Evolutionary conservation across 30 jellyfish, hydroid and myxozoan genomes (phyloP), one percentile per base, ranked within the genome.

Genomic region (Phacellophora camtschatica): DNA sequence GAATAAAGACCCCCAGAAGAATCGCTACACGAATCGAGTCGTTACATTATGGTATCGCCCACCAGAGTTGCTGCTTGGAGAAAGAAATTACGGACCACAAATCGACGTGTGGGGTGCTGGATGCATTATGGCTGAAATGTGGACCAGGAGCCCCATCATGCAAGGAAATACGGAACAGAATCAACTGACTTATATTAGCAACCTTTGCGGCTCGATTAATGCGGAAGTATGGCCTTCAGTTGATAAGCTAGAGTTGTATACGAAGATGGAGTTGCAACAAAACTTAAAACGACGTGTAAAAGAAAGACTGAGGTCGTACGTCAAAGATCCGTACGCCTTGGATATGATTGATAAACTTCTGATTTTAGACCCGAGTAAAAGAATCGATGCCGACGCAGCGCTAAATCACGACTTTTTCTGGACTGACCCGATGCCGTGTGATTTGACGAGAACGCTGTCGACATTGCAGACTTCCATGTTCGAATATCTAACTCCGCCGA

Each of bases 21-120:
- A 88, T 64, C 70, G 97, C 34, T 95, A 88, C 83, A 95, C 98
- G 13, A 89, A 89, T 59, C 76, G 98, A 24, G 99, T 95, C 42
- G 99, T 95, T 28, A 95, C 99, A 1, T 58, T 95, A 9, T 95
- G 99, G 99, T 95, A 95, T 75, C 77, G 99, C 49, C 97, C 99
- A 29, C 99, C 99, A 10, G 99, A 95, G 67, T 74, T 95, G 25
- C 85, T 95, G n/a, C 87, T 95, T 12, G 99, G 99, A 15, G 97
- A 88, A 71, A 54, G 97, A 35, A 88, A 95, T 66, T 95, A 95
- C 66, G 97, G 97, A 57, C 97, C 97, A 49, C 94, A 96, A 16
- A 85, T 95, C 54, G 99, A 95, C 56, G 71, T 95, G 81, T 95
- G 99, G 99, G 98, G 97, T 57, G 99, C 99, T 10, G 99, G 99